These are phyloP conservation scores for Anguilla rostrata DNA, from an alignment of 2,113 vertebrate genomes.

Conservation along the genomic window DNA sequence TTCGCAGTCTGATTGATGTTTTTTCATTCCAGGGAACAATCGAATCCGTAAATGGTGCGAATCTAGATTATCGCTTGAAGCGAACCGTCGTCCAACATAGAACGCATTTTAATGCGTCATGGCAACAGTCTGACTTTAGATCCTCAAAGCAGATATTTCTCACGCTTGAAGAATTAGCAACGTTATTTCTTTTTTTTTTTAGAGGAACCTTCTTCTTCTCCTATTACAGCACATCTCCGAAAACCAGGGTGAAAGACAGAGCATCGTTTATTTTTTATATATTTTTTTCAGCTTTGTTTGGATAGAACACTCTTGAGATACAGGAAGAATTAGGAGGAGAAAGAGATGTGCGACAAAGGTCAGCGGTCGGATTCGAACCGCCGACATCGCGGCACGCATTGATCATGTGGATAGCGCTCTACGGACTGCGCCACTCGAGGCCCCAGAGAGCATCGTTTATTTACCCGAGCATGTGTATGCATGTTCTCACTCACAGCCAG, in stretches of 20 bases:
- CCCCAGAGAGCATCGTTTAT: not conserved
- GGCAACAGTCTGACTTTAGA: not conserved
- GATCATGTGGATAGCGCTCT: too few species aligned
- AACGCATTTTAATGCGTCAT: not conserved
- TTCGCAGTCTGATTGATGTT: not conserved
- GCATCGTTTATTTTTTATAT: not conserved
- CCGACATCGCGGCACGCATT: too few species aligned
- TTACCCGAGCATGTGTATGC: not conserved
- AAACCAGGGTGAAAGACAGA: not conserved
- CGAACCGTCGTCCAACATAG: not conserved
- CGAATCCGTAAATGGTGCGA: not conserved
- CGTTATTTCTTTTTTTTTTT: not conserved
- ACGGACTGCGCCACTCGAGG: too few species aligned
- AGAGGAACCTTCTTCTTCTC: not conserved
- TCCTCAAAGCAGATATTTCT: not conserved
- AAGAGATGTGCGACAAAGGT: too few species aligned
- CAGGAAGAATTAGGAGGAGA: too few species aligned
- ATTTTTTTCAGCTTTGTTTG: too few species aligned
- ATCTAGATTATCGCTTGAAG: not conserved
- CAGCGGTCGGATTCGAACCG: too few species aligned
- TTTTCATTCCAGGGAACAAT: not conserved
- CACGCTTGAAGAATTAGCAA: not conserved
- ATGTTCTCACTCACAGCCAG: not conserved
- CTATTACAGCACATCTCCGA: not conserved
- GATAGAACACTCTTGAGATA: too few species aligned